These are phyloP conservation scores for Varroa destructor DNA, from an alignment of 1,140 invertebrate species.

Conservation along the genomic window DNA sequence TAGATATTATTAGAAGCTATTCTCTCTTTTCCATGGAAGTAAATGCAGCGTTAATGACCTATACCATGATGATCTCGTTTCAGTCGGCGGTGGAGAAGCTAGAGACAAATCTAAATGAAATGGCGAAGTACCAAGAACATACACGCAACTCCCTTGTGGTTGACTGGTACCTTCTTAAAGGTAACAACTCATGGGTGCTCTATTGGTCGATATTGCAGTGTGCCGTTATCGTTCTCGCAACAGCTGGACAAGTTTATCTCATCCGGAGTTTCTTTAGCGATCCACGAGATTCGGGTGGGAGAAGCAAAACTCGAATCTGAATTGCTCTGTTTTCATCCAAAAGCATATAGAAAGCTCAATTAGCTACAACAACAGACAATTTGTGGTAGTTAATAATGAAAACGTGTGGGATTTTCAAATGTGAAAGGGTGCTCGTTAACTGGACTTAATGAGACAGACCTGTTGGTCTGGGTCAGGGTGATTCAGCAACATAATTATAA, in stretches of 20 bases:
- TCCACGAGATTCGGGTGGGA: background rate
- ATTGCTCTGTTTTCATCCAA: too few species aligned
- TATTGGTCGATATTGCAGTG: slow-evolving; percentile 75
- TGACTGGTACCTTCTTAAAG: slow-evolving; percentile 62
- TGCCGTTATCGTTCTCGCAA: slow-evolving; percentile 59
- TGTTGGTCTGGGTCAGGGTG: too few species aligned
- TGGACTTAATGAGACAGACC: too few species aligned
- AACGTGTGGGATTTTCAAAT: too few species aligned
- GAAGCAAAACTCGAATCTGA: too few species aligned
- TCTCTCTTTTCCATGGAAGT: background rate
- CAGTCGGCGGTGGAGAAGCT: slow-evolving; percentile 58
- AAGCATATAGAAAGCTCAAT: too few species aligned
- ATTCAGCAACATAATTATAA: too few species aligned
- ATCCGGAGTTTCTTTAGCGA: slow-evolving; percentile 61
- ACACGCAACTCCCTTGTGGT: slow-evolving; percentile 58
- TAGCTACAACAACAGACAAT: too few species aligned
- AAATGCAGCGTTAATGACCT: slow-evolving; percentile 12
- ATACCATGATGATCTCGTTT: slow-evolving; percentile 24
- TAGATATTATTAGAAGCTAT: too few species aligned
- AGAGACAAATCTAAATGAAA: slow-evolving; percentile 69
- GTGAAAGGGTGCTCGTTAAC: too few species aligned
- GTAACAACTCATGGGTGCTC: slow-evolving; percentile 71
- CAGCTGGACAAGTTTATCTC: slow-evolving; percentile 67
- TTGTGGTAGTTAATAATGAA: too few species aligned
- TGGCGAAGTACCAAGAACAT: slow-evolving; percentile 65